Percentiles rank a stretch among this genome's conserved stretches.
phyloP scores from a whole-genome alignment of 2,113 vertebrate species.

The Catharus bicknelli region DNA sequence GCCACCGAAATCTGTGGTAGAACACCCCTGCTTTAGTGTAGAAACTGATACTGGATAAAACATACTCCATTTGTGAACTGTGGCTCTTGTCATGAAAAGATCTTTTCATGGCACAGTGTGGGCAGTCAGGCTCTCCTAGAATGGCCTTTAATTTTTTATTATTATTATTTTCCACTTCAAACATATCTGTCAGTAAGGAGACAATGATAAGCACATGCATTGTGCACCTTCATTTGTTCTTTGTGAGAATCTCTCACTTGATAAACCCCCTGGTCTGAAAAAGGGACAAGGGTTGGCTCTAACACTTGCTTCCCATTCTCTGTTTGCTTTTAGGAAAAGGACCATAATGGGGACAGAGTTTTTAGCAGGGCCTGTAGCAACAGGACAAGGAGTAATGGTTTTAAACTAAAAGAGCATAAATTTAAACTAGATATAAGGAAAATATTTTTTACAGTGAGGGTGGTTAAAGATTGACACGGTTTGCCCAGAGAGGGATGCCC shows the following conservation, averaged over 20 bases:
- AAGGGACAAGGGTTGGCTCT: background rate
- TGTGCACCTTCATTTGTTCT: background rate
- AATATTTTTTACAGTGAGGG: background rate
- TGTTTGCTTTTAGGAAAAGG: background rate
- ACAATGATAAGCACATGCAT: background rate
- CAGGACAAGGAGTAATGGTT: background rate
- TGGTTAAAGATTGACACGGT: background rate
- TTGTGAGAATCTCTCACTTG: background rate
- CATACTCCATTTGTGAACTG: background rate
- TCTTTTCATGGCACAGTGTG: background rate
- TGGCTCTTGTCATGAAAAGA: background rate
- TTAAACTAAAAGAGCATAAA: background rate
- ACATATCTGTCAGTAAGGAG: constrained; percentile 19
- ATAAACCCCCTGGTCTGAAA: background rate
- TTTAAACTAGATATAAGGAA: background rate
- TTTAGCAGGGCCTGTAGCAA: background rate
- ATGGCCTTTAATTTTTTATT: background rate
- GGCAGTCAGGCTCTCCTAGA: background rate
- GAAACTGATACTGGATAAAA: constrained; percentile 20
- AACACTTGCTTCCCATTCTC: background rate
- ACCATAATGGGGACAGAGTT: background rate
- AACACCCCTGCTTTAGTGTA: background rate
- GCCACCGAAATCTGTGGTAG: constrained; percentile 2
- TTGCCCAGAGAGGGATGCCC: background rate
- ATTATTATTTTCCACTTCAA: constrained; percentile 18